Evolutionary conservation across 2,888 invertebrate genomes (phyloP).

Genomic region (Geophilus truncorum): DNA sequence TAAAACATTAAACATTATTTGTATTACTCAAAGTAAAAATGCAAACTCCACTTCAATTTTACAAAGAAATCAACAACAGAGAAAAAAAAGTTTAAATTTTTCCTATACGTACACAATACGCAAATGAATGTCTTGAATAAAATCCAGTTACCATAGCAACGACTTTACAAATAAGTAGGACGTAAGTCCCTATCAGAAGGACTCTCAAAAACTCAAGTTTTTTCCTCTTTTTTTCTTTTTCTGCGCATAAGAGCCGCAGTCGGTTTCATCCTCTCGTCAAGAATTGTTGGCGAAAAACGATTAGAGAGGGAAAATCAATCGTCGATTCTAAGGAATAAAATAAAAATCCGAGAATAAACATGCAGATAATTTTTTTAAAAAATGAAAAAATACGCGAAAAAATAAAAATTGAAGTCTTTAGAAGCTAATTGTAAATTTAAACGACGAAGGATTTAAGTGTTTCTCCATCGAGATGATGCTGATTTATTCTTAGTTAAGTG

Average conservation of each 20-base stretch:
- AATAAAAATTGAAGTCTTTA: no score
- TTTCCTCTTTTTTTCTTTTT: neutral
- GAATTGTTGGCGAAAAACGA: neutral
- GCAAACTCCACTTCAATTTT: no score
- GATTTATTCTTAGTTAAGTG: conserved; percentile 3
- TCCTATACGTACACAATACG: neutral
- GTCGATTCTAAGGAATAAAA: neutral
- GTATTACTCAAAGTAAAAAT: no score
- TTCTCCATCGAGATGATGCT: neutral
- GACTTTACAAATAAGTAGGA: conserved; percentile 10
- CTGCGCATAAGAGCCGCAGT: neutral
- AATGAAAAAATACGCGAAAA: no score
- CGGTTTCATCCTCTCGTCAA: neutral
- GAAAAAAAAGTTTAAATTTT: neutral
- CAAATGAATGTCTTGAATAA: conserved; percentile 10
- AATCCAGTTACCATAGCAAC: neutral
- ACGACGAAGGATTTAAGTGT: neutral
- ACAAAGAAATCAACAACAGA: neutral
- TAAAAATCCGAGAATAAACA: neutral
- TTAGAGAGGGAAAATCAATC: neutral
- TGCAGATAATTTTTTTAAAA: neutral
- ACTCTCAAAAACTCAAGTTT: conserved; percentile 4
- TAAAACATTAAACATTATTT: no score
- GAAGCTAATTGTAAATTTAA: neutral
- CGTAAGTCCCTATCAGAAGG: conserved; percentile 4